Conservation (phyloP, 2,888 invertebrate species). For the Drosophila mayaguana region DNA sequence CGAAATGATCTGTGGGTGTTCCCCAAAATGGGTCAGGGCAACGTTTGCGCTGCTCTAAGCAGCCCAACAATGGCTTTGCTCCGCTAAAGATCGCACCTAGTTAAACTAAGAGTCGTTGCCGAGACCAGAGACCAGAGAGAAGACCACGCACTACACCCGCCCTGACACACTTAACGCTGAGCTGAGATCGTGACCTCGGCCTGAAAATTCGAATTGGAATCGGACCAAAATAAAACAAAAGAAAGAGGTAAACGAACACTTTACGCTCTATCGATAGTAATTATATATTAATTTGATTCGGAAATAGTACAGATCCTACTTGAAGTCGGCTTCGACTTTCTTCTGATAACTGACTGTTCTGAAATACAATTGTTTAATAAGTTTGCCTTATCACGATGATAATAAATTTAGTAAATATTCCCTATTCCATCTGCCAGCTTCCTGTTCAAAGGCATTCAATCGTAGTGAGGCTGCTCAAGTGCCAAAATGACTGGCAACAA, state of each 20-base stretch:
- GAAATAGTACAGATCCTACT: background rate
- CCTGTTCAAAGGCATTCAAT: slow-evolving; percentile 18
- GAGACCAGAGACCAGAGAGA: slow-evolving; percentile 11
- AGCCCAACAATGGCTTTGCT: slow-evolving; percentile 43
- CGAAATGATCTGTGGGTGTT: slow-evolving; percentile 71
- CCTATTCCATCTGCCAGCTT: slow-evolving; percentile 8
- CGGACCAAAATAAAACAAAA: slow-evolving; percentile 19
- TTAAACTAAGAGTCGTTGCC: slow-evolving; percentile 1
- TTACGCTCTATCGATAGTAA: slow-evolving; percentile 6
- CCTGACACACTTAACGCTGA: slow-evolving; percentile 65
- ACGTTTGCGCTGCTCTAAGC: slow-evolving; percentile 36
- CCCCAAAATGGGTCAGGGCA: slow-evolving; percentile 72
- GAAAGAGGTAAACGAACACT: background rate
- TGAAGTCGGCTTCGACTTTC: background rate
- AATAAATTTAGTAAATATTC: background rate
- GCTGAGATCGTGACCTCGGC: slow-evolving; percentile 57
- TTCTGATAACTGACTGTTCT: background rate
- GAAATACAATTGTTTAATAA: background rate
- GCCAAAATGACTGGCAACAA: slow-evolving; percentile 46
- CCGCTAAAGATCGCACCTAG: slow-evolving; percentile 25
- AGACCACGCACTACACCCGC: slow-evolving; percentile 65
- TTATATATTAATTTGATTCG: slow-evolving; percentile 2
- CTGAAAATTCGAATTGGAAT: slow-evolving; percentile 32
- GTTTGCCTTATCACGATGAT: slow-evolving; percentile 29
- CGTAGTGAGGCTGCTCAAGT: slow-evolving; percentile 16